These are phyloP conservation scores for Limnothrissa miodon DNA, from an alignment of 2,113 vertebrate species.

Conservation along the genomic window DNA sequence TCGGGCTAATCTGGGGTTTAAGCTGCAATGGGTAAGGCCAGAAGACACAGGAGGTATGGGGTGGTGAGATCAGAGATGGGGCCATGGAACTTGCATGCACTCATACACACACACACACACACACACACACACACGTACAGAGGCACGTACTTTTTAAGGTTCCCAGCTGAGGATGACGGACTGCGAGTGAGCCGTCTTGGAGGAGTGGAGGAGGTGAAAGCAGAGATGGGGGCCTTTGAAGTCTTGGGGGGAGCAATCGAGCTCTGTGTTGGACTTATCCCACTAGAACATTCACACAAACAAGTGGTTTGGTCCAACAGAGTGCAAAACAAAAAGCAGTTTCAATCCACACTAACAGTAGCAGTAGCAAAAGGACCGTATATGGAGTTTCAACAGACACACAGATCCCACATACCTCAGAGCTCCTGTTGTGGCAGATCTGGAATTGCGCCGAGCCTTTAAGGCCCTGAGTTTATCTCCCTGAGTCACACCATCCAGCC, in stretches of 20 bases:
- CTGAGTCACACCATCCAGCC: slow-evolving; percentile 76
- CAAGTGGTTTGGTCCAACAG: neutral
- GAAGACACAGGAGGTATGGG: neutral
- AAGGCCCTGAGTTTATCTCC: slow-evolving; percentile 89
- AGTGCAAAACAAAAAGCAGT: neutral
- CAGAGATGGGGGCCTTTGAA: slow-evolving; percentile 25
- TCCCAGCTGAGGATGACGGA: slow-evolving; percentile 32
- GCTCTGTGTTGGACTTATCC: slow-evolving; percentile 2
- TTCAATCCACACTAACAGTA: neutral
- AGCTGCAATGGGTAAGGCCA: slow-evolving; percentile 56
- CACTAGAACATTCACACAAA: slow-evolving; percentile 27
- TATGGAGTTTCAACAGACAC: neutral
- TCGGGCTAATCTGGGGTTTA: slow-evolving; percentile 81
- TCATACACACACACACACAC: neutral
- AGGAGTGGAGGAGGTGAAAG: slow-evolving; percentile 7
- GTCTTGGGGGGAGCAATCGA: slow-evolving; percentile 32
- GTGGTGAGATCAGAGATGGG: neutral
- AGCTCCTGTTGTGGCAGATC: slow-evolving; percentile 60
- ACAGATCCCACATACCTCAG: slow-evolving; percentile 20
- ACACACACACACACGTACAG: neutral
- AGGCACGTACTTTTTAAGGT: slow-evolving; percentile 37
- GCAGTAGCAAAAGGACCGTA: neutral
- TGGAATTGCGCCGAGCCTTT: slow-evolving; percentile 78
- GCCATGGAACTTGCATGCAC: neutral
- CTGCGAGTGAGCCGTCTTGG: slow-evolving; percentile 29